These are phyloP conservation scores for Gobiocypris rarus DNA, from an alignment of 2,113 vertebrate genomes.

Conservation along the genomic window DNA sequence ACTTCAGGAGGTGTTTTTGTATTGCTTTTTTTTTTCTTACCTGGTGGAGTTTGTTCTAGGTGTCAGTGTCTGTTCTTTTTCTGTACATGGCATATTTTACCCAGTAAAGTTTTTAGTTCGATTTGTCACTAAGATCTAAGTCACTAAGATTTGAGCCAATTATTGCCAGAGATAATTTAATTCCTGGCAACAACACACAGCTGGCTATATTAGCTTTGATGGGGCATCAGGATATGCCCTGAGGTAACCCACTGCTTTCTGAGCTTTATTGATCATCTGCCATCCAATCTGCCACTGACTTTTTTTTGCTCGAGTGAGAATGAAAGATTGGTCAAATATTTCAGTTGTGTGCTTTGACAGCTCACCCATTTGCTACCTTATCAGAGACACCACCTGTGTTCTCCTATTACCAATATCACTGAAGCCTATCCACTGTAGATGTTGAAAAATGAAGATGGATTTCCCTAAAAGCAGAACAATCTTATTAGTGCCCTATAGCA, in stretches of 20 bases:
- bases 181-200: slow-evolving; percentile 27
- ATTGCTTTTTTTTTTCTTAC: neutral
- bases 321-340: slow-evolving; percentile 33
- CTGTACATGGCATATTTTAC: neutral
- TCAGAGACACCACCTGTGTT: slow-evolving; percentile 40
- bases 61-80: neutral
- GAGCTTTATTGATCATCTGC: slow-evolving; percentile 44
- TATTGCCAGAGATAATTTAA: slow-evolving; percentile 20
- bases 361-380: slow-evolving; percentile 18
- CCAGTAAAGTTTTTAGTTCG: neutral
- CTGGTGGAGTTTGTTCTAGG: neutral
- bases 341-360: neutral
- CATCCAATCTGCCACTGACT: slow-evolving; percentile 22
- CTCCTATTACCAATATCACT: slow-evolving; percentile 30
- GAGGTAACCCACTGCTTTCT: neutral
- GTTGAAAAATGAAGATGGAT: slow-evolving; percentile 5
- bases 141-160: neutral
- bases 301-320: slow-evolving; percentile 14
- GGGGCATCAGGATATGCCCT: slow-evolving; percentile 28
- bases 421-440: slow-evolving; percentile 1
- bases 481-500: neutral
- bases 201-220: slow-evolving; percentile 28
- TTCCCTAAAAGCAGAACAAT: neutral
- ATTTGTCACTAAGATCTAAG: neutral
- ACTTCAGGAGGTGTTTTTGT: neutral